Base-by-base conservation (phyloP, 2,113 vertebrate species). In the Salvelinus fontinalis region DNA sequence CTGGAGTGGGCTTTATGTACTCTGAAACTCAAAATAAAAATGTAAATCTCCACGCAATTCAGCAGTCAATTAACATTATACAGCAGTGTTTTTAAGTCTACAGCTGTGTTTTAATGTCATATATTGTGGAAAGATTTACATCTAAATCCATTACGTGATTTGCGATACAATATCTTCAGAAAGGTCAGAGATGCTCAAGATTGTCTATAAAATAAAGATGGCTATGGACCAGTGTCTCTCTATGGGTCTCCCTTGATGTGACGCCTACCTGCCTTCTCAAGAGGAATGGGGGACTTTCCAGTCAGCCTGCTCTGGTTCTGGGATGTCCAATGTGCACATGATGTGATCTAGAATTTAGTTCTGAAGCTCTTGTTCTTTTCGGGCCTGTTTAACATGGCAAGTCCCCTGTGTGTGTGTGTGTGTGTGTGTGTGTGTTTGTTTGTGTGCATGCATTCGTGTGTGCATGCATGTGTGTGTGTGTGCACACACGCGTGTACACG, bases 361-460 rank as follows among this genome's bases (percentile, higher is more conserved):
- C 84, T 85, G 89, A 66, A 84, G 90, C 91, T 87, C 83, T 86
- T 85, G 90, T 87, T 92, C 89, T 91, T 91, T 84, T 89, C 83
- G 93, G 89, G 88, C 86, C 93, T 93, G 90, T 90, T 85, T 93
- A 93, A 92, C 93, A 93, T 93, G 90, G 81, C 84, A 88, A 86
- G 89, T 92, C 91, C 75, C 12, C 89, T 83, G 70, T 89, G 39
- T 44, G 39, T 44, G 39, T 44, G 39, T 11, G 8, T 44, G 39
- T 44, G 39, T 11, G 8, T 39, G 34, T 31, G 31, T 31, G 31
- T 31, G 1, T 83, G 70, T 89, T 9, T 44, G 39, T 44, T 0
- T 44, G 9, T 44, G 34, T 39, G 7, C 8, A 7, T 39, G 1
- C 11, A 2, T 44, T 2, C 9, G 39, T 44, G 31, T 31, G 31